Evolutionary conservation across 2,888 invertebrate species (phyloP).

Genomic region (Catocala nupta): DNA sequence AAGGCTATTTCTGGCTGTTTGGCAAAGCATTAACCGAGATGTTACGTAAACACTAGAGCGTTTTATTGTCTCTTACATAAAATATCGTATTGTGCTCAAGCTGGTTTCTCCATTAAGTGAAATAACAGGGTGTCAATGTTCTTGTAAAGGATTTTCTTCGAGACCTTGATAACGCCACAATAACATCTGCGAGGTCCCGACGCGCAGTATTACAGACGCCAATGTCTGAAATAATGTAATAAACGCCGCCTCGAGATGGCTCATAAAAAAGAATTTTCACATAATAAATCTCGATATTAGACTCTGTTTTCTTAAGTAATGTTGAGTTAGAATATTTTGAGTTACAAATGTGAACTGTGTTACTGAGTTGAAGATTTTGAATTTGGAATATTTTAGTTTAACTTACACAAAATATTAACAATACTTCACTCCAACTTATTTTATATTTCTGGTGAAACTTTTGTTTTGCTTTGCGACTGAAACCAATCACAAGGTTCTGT

Average conservation of each 20-base stretch:
- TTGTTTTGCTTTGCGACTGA: too few species aligned
- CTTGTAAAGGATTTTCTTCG: constrained; percentile 28
- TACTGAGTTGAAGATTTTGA: too few species aligned
- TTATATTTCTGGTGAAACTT: too few species aligned
- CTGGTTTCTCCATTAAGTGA: constrained; percentile 14
- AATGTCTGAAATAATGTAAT: constrained; percentile 35
- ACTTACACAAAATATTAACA: too few species aligned
- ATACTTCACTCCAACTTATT: too few species aligned
- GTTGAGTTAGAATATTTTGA: constrained; percentile 4
- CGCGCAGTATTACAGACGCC: constrained; percentile 12
- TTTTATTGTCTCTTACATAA: background rate
- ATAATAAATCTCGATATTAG: constrained; percentile 17
- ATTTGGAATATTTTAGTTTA: too few species aligned
- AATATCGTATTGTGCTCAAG: constrained; percentile 11
- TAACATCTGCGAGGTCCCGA: constrained; percentile 20
- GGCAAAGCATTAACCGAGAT: too few species aligned
- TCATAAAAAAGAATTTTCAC: constrained; percentile 33
- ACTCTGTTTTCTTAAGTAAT: constrained; percentile 7
- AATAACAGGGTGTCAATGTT: constrained; percentile 22
- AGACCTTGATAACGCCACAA: constrained; percentile 20
- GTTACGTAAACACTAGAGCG: too few species aligned
- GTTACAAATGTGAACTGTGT: background rate
- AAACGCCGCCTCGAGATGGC: constrained; percentile 27
- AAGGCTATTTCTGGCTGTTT: too few species aligned
- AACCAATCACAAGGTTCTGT: too few species aligned